phyloP scores from a whole-genome alignment of 2,797 vertebrate species.

The Coranthus polyacanthus region DNA sequence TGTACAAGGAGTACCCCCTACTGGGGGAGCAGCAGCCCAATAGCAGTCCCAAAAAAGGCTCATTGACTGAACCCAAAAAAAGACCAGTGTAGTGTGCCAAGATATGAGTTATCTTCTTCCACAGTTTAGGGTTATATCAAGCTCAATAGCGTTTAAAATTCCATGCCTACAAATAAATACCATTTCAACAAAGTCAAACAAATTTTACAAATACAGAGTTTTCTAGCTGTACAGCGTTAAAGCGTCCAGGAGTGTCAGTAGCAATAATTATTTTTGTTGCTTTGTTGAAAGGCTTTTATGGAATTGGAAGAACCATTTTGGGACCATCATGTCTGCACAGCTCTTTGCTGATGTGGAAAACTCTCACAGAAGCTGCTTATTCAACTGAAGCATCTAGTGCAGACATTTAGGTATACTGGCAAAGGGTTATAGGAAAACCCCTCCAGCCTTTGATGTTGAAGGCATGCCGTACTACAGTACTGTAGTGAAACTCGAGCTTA shows the following conservation, averaged over 20 bases:
- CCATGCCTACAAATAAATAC: slow-evolving; percentile 74
- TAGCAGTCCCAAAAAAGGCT: slow-evolving; percentile 63
- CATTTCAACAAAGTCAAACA: slow-evolving; percentile 46
- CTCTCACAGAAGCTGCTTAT: slow-evolving; percentile 44
- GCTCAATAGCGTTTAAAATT: slow-evolving; percentile 46
- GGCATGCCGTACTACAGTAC: slow-evolving; percentile 65
- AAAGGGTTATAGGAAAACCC: slow-evolving; percentile 45
- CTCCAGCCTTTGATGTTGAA: slow-evolving; percentile 51
- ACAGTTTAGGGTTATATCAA: slow-evolving; percentile 46
- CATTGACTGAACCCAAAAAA: slow-evolving; percentile 35
- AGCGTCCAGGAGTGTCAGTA: slow-evolving; percentile 72
- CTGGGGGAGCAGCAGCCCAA: slow-evolving; percentile 65
- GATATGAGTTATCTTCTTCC: slow-evolving; percentile 38
- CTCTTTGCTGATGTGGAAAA: slow-evolving; percentile 7
- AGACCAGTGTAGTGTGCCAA: slow-evolving; percentile 57
- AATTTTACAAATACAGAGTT: slow-evolving; percentile 59
- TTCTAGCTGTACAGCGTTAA: slow-evolving; percentile 52
- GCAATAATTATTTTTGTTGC: slow-evolving; percentile 1
- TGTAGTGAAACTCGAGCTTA: slow-evolving; percentile 55
- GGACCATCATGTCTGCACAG: slow-evolving; percentile 37
- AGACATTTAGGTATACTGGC: slow-evolving; percentile 46
- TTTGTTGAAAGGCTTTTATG: slow-evolving; percentile 50
- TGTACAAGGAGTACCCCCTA: slow-evolving; percentile 21
- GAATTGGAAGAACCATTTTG: slow-evolving; percentile 58
- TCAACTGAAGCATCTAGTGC: slow-evolving; percentile 52